phyloP scores from a whole-genome alignment of 2,888 invertebrate genomes.

The Rhingia campestris region DNA sequence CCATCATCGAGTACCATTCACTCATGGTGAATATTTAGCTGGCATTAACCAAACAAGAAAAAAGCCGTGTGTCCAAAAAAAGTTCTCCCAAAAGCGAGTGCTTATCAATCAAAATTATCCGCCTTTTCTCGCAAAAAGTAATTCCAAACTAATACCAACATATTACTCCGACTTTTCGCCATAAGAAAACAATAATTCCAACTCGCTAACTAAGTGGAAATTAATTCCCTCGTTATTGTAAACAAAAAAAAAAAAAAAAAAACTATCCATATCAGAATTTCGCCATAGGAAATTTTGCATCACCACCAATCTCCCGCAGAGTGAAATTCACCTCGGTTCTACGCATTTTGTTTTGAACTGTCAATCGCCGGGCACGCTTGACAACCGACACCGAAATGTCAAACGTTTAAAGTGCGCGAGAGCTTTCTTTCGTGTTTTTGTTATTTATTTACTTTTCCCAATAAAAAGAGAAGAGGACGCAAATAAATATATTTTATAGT shows the following conservation, averaged over 20 bases:
- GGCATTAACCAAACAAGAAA: conserved; percentile 65
- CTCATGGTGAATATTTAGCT: conserved; percentile 60
- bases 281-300: conserved; percentile 67
- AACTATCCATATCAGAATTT: conserved; percentile 18
- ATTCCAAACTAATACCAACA: conserved; percentile 21
- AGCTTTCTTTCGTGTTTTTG: conserved; percentile 55
- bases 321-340: conserved; percentile 60
- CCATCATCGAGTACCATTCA: conserved; percentile 35
- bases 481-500: conserved; percentile 39
- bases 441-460: conserved; percentile 59
- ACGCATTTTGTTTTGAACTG: conserved; percentile 69
- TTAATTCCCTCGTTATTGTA: conserved; percentile 50
- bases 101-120: conserved; percentile 37
- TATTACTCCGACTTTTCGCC: conserved; percentile 3
- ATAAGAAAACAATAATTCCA: neutral
- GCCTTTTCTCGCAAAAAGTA: conserved; percentile 11
- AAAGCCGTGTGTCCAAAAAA: conserved; percentile 65
- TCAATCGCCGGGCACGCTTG: conserved; percentile 61
- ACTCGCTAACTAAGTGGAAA: conserved; percentile 15
- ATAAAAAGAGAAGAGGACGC: neutral
- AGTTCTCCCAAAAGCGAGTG: conserved; percentile 38
- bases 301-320: conserved; percentile 55
- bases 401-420: conserved; percentile 45
- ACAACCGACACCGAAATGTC: conserved; percentile 53
- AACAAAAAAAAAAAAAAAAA: conserved; percentile 64